Conservation (phyloP, 2,797 vertebrate species). For the Gambelia wislizenii region DNA sequence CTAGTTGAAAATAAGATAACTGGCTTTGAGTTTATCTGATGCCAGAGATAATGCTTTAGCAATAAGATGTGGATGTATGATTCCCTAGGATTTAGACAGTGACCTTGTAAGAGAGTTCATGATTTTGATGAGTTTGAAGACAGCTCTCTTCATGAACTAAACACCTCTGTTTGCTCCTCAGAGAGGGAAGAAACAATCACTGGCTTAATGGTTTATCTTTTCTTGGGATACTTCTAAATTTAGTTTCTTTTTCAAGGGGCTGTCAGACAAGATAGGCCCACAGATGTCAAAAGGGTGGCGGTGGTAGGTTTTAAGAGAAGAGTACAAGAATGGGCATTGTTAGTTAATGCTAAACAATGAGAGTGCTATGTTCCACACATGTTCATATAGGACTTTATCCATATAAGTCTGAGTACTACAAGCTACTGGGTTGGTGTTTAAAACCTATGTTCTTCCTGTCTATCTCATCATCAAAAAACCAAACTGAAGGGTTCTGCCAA, state of each 20-base stretch:
- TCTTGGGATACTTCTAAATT: constrained; percentile 23
- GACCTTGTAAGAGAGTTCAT: constrained; percentile 14
- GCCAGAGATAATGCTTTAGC: constrained; percentile 6
- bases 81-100: constrained; percentile 4
- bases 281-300: neutral
- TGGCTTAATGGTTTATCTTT: neutral
- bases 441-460: no score
- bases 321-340: no score
- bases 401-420: no score
- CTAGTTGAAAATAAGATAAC: constrained; percentile 25
- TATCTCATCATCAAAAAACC: no score
- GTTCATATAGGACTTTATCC: no score
- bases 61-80: constrained; percentile 16
- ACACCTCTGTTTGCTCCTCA: neutral
- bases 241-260: neutral
- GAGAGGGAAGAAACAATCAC: neutral
- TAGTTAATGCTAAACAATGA: no score
- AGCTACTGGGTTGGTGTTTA: no score
- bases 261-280: neutral
- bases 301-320: neutral
- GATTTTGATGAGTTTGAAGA: constrained; percentile 42
- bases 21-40: constrained; percentile 18
- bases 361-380: no score
- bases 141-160: constrained; percentile 10
- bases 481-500: no score